These are phyloP conservation scores for Monochamus alternatus DNA, from an alignment of 2,888 invertebrate genomes.

Conservation along the genomic window DNA sequence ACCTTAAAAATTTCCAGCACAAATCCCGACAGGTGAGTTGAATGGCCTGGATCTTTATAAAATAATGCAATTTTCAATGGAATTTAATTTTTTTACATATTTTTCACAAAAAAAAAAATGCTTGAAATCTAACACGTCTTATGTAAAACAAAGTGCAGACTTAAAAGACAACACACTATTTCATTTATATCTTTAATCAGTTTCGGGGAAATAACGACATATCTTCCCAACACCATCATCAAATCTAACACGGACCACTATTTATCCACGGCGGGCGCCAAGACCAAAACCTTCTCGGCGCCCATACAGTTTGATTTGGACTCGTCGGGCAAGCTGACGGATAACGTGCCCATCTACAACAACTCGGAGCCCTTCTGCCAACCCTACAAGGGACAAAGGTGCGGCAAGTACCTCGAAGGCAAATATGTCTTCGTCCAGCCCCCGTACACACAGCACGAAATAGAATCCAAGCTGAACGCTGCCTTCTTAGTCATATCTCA, in stretches of 20 bases:
- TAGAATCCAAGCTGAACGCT: slow-evolving; percentile 87
- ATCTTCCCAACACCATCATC: slow-evolving; percentile 54
- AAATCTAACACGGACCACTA: slow-evolving; percentile 45
- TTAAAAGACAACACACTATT: background rate
- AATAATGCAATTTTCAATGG: too few species aligned
- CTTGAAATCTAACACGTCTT: too few species aligned
- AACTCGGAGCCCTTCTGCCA: slow-evolving; percentile 79
- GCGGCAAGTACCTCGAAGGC: slow-evolving; percentile 84
- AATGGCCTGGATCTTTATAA: background rate
- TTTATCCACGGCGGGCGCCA: slow-evolving; percentile 48
- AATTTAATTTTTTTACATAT: too few species aligned
- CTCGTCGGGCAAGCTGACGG: slow-evolving; percentile 56
- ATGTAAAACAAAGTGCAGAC: too few species aligned
- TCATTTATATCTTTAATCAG: slow-evolving; percentile 37
- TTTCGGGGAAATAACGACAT: slow-evolving; percentile 56
- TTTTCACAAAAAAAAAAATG: too few species aligned
- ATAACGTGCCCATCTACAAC: slow-evolving; percentile 58
- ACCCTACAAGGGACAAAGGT: slow-evolving; percentile 87
- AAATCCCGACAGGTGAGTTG: slow-evolving; percentile 51
- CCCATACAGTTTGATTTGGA: slow-evolving; percentile 59
- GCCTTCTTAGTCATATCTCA: slow-evolving; percentile 90
- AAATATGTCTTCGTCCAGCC: slow-evolving; percentile 90
- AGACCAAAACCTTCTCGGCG: slow-evolving; percentile 58
- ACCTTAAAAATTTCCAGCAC: slow-evolving; percentile 49
- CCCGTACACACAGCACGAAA: slow-evolving; percentile 81